A percentile compares a stretch with the other conserved stretches of the same genome.
phyloP scores from a whole-genome alignment of 2,113 vertebrate genomes.

The Oostethus manadensis region DNA sequence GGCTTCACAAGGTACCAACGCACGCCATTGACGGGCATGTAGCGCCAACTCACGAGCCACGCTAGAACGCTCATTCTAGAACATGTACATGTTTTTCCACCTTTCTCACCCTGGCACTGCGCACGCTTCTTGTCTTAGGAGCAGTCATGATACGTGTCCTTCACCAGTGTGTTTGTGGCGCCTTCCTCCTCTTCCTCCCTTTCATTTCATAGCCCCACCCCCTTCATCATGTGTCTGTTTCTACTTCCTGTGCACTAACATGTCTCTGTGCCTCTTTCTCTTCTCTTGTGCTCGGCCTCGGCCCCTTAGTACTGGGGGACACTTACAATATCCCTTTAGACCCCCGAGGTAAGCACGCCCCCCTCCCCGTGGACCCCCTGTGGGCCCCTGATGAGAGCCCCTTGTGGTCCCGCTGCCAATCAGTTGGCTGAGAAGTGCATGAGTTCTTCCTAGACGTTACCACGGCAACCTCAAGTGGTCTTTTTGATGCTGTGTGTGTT shows the following conservation, averaged over 20 bases:
- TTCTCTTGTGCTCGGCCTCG: constrained; percentile 73
- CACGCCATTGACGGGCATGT: accelerated
- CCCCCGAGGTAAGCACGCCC: constrained; percentile 93
- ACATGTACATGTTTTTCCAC: background rate
- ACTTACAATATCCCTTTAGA: constrained; percentile 99
- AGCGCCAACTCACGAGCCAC: background rate
- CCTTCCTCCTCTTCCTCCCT: background rate
- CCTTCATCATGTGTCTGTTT: constrained; percentile 7
- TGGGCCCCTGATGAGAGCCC: background rate
- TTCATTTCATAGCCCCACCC: background rate
- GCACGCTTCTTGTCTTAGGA: background rate
- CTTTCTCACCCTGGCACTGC: background rate
- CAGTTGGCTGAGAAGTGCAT: too few species aligned
- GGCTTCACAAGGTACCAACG: constrained; percentile 88
- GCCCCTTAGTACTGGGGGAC: constrained; percentile 94
- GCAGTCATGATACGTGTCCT: too few species aligned
- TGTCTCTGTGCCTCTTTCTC: constrained; percentile 72
- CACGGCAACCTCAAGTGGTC: constrained; percentile 2
- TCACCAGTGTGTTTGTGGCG: background rate
- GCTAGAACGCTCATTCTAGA: background rate
- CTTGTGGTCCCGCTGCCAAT: background rate
- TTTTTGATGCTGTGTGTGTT: background rate
- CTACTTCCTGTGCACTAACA: constrained; percentile 70
- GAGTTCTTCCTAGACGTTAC: background rate
- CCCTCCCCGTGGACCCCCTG: too few species aligned